Percentiles rank a stretch among this genome's conserved stretches.
These are phyloP conservation scores for Drosophila suboccidentalis DNA, from an alignment of 2,888 invertebrate species.

Conservation along the genomic window DNA sequence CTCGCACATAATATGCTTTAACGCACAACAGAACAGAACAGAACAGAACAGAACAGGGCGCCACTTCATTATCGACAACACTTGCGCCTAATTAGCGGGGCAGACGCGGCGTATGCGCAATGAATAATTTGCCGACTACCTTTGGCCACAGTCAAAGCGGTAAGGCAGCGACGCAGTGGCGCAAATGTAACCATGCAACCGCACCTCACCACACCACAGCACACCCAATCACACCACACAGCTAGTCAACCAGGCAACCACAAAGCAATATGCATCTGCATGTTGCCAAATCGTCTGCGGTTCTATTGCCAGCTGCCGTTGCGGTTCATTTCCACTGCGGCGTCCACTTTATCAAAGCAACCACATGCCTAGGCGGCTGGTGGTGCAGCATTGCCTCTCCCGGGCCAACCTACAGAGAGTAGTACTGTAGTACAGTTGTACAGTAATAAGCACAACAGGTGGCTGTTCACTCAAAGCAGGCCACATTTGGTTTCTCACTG, in stretches of 20 bases:
- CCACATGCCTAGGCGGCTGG: not conserved
- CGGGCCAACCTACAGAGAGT: not conserved
- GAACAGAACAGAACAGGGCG: slow-evolving; percentile 27
- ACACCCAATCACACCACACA: slow-evolving; percentile 13
- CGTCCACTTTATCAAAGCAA: slow-evolving; percentile 34
- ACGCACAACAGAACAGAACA: slow-evolving; percentile 6
- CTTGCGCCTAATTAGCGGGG: slow-evolving; percentile 69
- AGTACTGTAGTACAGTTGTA: not conserved
- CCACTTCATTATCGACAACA: slow-evolving; percentile 73
- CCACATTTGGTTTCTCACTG: not conserved
- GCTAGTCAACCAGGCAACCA: slow-evolving; percentile 31
- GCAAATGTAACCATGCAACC: slow-evolving; percentile 14
- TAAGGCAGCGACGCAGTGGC: slow-evolving; percentile 1
- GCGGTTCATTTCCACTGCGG: slow-evolving; percentile 23
- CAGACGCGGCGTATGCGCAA: slow-evolving; percentile 65
- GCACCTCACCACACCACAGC: slow-evolving; percentile 11
- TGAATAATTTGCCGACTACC: slow-evolving; percentile 61
- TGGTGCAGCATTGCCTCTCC: not conserved
- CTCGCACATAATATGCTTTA: slow-evolving; percentile 45
- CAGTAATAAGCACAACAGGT: slow-evolving; percentile 5
- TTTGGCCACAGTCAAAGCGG: slow-evolving; percentile 28
- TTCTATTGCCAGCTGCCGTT: slow-evolving; percentile 40
- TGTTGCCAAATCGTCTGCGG: slow-evolving; percentile 47
- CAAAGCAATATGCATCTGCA: slow-evolving; percentile 46
- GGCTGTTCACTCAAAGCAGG: slow-evolving; percentile 1